Evolutionary conservation across 2,888 invertebrate genomes (phyloP), one percentile per base, ranked within the genome.

Genomic region (Acanthosepion pharaonis): DNA sequence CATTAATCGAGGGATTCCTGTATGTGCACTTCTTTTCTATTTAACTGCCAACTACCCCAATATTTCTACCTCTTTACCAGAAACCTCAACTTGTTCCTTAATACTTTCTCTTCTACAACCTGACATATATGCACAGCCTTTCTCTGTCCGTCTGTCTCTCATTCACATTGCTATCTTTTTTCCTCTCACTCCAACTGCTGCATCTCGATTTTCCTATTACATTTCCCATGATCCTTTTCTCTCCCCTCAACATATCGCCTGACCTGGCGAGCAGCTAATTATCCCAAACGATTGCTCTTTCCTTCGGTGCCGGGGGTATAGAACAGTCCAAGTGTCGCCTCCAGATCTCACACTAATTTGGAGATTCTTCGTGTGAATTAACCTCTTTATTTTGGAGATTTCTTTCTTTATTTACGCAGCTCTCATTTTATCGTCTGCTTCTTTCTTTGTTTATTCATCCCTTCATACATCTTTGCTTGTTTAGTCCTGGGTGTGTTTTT

Each of bases 261-360:
- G 78, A 78, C 78, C n/a, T 78, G n/a, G n/a, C 78, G 78, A 78
- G n/a, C 15, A 78, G 4, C 78, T 78, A 78, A 78, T 78, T 78
- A 78, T 78, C 33, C 78, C 78, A 33, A 78, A 78, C 78, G 78
- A n/a, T 33, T 78, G 78, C 78, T 78, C 18, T 78, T 33, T 15
- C 78, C 78, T n/a, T 33, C n/a, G 78, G n/a, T 15, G n/a, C 78
- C 78, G 78, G 78, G n/a, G 78, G n/a, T 33, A 78, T n/a, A 78
- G 78, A n/a, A 78, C n/a, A 78, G 78, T 78, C 78, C n/a, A 78
- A 78, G n/a, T 78, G n/a, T 78, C n/a, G 78, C 78, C 78, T 78
- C n/a, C 15, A 78, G 78, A 78, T n/a, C n/a, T n/a, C 15, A 78
- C 78, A 78, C n/a, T 78, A 78, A 78, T n/a, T n/a, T 78, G 11